phyloP scores from a whole-genome alignment of 2,797 vertebrate genomes.

The Margarornis squamiger region DNA sequence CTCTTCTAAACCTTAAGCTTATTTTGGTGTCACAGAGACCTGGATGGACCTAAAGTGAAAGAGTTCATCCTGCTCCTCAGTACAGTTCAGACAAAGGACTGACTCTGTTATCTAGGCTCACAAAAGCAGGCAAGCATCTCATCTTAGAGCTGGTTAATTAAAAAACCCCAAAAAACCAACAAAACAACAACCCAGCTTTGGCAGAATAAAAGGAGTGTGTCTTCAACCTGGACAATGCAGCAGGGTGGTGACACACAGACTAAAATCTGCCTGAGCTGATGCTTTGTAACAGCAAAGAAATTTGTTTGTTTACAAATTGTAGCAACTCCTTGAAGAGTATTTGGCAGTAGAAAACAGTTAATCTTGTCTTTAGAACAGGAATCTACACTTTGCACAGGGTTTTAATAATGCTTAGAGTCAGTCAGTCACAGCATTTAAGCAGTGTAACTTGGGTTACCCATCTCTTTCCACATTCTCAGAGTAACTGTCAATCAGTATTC shows the following conservation, averaged over 20 bases:
- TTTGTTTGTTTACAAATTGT: not conserved
- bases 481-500: not conserved
- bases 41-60: not conserved
- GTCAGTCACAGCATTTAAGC: not conserved
- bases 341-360: not conserved
- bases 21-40: not conserved
- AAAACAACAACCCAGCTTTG: not conserved
- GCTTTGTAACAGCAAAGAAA: not conserved
- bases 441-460: not conserved
- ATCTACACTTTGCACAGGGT: not conserved
- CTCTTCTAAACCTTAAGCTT: not conserved
- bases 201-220: not conserved
- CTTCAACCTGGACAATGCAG: not conserved
- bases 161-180: not conserved
- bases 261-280: not conserved
- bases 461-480: not conserved
- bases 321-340: not conserved
- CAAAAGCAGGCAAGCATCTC: not conserved
- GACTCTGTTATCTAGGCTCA: not conserved
- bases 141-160: not conserved
- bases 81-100: not conserved
- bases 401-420: not conserved
- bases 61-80: not conserved
- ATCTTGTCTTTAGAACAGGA: not conserved
- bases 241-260: accelerated